phyloP scores from a whole-genome alignment of 2,797 vertebrate genomes.

The Pelochelys cantorii region DNA sequence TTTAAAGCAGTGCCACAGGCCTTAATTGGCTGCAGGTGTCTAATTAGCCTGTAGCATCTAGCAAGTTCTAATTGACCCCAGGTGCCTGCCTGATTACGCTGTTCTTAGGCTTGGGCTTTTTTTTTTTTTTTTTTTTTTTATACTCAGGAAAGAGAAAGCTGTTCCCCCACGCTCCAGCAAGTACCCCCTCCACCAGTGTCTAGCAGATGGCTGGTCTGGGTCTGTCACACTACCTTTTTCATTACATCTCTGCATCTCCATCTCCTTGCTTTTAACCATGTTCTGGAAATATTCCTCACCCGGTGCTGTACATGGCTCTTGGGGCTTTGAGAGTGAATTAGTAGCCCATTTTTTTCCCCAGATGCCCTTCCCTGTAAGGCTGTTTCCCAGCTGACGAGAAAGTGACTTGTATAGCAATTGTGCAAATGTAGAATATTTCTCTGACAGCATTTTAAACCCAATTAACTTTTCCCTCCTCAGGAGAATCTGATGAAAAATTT shows the following conservation, averaged over 20 bases:
- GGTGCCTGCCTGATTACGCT: too few species aligned
- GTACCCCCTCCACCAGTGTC: too few species aligned
- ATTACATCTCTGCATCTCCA: not conserved
- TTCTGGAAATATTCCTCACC: not conserved
- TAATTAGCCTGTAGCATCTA: too few species aligned
- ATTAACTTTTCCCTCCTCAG: not conserved
- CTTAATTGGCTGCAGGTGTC: too few species aligned
- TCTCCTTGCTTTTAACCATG: not conserved
- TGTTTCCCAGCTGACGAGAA: not conserved
- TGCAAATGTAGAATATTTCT: not conserved
- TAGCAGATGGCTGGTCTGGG: too few species aligned
- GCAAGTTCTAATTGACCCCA: too few species aligned
- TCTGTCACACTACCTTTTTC: not conserved
- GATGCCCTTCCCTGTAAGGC: not conserved
- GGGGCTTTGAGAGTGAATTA: not conserved
- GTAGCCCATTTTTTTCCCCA: not conserved
- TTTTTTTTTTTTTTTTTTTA: too few species aligned
- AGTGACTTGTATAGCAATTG: not conserved
- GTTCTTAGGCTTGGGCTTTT: too few species aligned
- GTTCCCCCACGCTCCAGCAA: too few species aligned
- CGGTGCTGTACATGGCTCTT: not conserved
- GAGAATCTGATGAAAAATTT: not conserved
- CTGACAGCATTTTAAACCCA: not conserved
- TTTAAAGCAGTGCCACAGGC: too few species aligned
- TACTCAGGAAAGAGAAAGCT: too few species aligned